A percentile compares a stretch with the other conserved stretches of the same genome.
Conservation (phyloP, 2,888 invertebrate species). For the Eulithis testata region DNA sequence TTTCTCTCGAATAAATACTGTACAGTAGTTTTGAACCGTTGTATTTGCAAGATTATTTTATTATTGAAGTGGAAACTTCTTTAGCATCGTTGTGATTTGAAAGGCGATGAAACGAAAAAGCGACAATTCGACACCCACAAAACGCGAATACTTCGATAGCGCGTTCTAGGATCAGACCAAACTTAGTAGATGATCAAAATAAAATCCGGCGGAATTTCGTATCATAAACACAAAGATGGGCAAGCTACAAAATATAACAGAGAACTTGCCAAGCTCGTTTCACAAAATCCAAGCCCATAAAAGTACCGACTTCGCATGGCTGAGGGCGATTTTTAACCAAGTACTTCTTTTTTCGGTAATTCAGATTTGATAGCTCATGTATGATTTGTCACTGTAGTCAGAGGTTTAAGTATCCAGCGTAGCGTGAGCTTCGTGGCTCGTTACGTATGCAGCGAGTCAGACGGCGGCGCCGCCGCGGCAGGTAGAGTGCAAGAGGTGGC, state of each 20-base stretch:
- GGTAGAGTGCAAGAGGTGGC: constrained; percentile 44
- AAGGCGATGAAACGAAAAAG: too few relatives aligned
- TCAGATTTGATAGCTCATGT: constrained; percentile 38
- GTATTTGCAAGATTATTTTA: constrained; percentile 2
- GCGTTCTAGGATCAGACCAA: too few relatives aligned
- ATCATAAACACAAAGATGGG: constrained; percentile 8
- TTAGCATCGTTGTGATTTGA: too few relatives aligned
- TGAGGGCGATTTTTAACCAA: constrained; percentile 28
- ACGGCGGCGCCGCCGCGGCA: constrained; percentile 36
- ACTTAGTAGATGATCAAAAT: too few relatives aligned
- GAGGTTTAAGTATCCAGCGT: constrained; percentile 30
- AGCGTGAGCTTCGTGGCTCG: constrained; percentile 39
- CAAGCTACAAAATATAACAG: constrained; percentile 13
- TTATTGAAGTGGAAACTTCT: too few relatives aligned
- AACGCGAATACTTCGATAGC: too few relatives aligned
- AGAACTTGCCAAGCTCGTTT: constrained; percentile 23
- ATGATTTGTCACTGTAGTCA: constrained; percentile 27
- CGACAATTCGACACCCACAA: too few relatives aligned
- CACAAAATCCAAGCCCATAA: constrained; percentile 25
- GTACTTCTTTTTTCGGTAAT: constrained; percentile 37
- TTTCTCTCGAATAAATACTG: constrained; percentile 18
- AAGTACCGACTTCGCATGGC: constrained; percentile 20
- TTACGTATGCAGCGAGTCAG: constrained; percentile 51
- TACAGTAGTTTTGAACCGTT: background rate
- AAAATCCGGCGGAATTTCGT: background rate